Evolutionary conservation across 2,113 vertebrate genomes (phyloP), one percentile per base, ranked within the genome.

Genomic region (Leuciscus idus): DNA sequence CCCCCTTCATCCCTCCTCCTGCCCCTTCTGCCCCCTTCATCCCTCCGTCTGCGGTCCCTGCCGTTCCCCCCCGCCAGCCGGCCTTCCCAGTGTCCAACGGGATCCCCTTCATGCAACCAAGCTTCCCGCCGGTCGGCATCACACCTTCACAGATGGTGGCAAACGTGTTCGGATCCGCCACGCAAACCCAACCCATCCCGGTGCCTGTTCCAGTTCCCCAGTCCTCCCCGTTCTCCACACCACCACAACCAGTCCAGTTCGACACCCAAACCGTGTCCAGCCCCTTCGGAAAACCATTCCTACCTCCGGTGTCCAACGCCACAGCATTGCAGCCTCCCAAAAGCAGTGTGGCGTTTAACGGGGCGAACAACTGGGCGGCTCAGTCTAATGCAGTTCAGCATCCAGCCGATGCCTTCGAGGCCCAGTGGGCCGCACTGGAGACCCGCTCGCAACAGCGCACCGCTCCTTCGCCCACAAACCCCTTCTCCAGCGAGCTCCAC

Each of bases 141-240:
- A 99, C 98, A 4, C 98, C 98, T 7, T 99, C 98, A 19, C 98
- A 99, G 92, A 99, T 99, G 98, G 98, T 99, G 68, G 98, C 97
- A 64, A 97, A 99, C 0, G 96, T 98, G 84, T 99, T 99, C 12
- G 98, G 98, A 87, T 98, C 97, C 0, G 96, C 97, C 19, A 89
- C 96, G 26, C 97, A 97, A 84, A 12, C 94, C 52, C 95, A 94
- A n/a, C 85, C 94, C 8, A 79, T 95, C 72, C 90, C 95, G 0
- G 94, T 95, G 5, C 95, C 92, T 68, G 94, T 94, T 0, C 95
- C 95, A n/a, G 89, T 93, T 48, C 92, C 95, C 73, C 95, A 95
- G 0, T 95, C 96, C 2, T 46, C 92, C 19, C 86, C 85, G 90
- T 0, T 92, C 89, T 82, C 73, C 19, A 84, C 81, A 70, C 91